Evolutionary conservation across 2,888 invertebrate genomes (phyloP).

Genomic region (Aspidapion aeneum): DNA sequence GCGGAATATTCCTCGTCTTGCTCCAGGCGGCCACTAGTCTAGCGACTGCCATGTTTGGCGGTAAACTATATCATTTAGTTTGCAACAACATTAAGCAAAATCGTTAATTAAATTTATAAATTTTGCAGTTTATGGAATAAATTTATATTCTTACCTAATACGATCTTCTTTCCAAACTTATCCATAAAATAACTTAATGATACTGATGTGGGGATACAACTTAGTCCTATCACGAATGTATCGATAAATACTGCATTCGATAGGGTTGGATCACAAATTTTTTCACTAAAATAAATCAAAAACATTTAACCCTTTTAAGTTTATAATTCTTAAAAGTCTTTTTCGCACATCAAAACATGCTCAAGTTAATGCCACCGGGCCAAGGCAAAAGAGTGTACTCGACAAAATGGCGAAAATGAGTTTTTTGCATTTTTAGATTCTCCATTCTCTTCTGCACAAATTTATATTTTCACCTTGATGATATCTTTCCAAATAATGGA

Average conservation of each 20-base stretch:
- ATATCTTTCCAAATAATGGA: background rate
- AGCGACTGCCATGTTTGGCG: too few species aligned
- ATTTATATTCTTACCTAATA: constrained; percentile 56
- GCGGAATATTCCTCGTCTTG: too few species aligned
- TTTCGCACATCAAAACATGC: too few species aligned
- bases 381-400: background rate
- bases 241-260: constrained; percentile 54
- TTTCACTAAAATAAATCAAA: background rate
- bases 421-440: background rate
- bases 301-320: too few species aligned
- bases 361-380: too few species aligned
- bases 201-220: constrained; percentile 56
- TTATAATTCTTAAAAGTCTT: too few species aligned
- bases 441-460: background rate
- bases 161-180: constrained; percentile 55
- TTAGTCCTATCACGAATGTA: constrained; percentile 56
- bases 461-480: background rate
- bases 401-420: background rate
- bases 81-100: too few species aligned
- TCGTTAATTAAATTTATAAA: too few species aligned
- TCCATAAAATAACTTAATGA: constrained; percentile 57
- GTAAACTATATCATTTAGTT: too few species aligned
- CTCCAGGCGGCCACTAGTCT: too few species aligned
- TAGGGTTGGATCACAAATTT: constrained; percentile 43
- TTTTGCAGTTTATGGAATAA: too few species aligned